Conservation (phyloP, 1,140 invertebrate species). For the Tribolium madens region DNA sequence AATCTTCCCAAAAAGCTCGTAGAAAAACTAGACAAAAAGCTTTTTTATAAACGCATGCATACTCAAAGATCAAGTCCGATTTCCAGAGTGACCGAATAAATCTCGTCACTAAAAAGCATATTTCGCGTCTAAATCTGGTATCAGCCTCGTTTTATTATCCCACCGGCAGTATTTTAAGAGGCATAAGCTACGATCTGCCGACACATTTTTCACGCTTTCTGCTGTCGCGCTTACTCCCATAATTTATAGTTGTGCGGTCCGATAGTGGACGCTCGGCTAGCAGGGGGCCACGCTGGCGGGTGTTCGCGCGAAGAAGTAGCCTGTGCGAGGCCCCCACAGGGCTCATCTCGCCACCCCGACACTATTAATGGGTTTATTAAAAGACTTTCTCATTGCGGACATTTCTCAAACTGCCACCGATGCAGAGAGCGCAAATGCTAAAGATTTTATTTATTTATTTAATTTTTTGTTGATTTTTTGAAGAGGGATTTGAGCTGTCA, state of each 20-base stretch:
- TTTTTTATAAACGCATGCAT: too few species aligned
- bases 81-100: too few species aligned
- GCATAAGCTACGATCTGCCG: constrained; percentile 53
- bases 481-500: not conserved
- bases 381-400: not conserved
- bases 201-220: constrained; percentile 58
- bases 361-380: constrained; percentile 42
- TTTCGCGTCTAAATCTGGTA: too few species aligned
- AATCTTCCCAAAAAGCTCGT: too few species aligned
- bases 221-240: constrained; percentile 53
- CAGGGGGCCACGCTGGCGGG: constrained; percentile 46
- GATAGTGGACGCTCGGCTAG: constrained; percentile 51
- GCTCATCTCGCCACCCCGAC: constrained; percentile 37
- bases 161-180: constrained; percentile 40
- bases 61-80: too few species aligned
- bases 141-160: constrained; percentile 7
- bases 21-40: too few species aligned
- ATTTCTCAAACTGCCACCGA: not conserved
- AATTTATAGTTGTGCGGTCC: constrained; percentile 55
- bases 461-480: constrained; percentile 15
- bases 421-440: too few species aligned
- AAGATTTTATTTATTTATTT: not conserved
- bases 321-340: constrained; percentile 47
- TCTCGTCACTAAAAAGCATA: too few species aligned
- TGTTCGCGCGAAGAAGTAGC: constrained; percentile 50